Conservation (phyloP, 2,888 invertebrate genomes). For the Ophion ellenae region DNA sequence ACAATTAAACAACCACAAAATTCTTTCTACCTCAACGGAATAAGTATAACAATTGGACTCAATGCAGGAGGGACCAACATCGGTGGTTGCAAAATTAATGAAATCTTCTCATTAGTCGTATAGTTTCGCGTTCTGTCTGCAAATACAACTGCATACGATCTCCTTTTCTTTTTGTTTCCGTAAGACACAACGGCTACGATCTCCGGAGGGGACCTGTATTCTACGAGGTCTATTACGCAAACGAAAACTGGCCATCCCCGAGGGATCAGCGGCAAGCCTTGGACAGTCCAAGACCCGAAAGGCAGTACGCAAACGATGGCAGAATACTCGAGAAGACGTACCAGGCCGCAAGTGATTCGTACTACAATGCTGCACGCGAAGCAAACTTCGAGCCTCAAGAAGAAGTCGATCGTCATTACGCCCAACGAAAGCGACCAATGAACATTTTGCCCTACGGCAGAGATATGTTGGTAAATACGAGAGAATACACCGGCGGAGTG, state of each 20-base stretch:
- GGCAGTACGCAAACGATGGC: constrained; percentile 67
- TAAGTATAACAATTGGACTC: too few relatives aligned
- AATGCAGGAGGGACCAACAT: too few relatives aligned
- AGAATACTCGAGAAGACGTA: constrained; percentile 71
- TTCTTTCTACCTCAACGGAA: too few relatives aligned
- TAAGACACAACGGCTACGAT: constrained; percentile 73
- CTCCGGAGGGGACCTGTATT: constrained; percentile 75
- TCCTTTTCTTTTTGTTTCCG: not conserved
- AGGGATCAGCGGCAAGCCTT: constrained; percentile 24
- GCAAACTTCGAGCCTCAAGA: not conserved
- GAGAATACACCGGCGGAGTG: not conserved
- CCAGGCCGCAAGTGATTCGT: constrained; percentile 66
- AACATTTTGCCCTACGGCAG: not conserved
- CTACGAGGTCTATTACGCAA: constrained; percentile 79
- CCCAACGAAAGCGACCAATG: not conserved
- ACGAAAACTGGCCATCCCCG: constrained; percentile 32
- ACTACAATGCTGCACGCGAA: not conserved
- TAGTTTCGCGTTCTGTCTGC: not conserved
- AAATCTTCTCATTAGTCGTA: too few relatives aligned
- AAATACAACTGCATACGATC: not conserved
- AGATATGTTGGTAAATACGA: not conserved
- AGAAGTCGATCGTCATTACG: not conserved
- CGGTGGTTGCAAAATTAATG: too few relatives aligned
- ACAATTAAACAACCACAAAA: too few relatives aligned
- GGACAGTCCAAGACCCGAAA: constrained; percentile 43